Evolutionary conservation across 2,888 invertebrate genomes (phyloP).

Genomic region (Stenichneumon culpator): DNA sequence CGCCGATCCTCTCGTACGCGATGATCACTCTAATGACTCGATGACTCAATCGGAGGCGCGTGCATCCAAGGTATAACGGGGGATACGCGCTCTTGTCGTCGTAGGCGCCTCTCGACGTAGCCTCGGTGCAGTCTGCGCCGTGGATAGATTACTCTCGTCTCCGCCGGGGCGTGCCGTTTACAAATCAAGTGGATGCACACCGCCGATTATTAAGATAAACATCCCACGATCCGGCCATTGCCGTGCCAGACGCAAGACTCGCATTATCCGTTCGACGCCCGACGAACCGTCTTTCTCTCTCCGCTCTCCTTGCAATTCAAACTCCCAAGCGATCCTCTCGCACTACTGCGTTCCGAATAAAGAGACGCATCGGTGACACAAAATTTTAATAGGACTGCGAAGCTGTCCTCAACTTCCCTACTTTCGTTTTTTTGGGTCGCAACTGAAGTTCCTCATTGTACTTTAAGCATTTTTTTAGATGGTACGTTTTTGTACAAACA

Average conservation of each 20-base stretch:
- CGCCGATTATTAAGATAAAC: slow-evolving; percentile 40
- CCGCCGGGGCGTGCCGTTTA: slow-evolving; percentile 47
- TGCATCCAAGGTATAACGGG: slow-evolving; percentile 66
- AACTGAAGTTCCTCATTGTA: no score
- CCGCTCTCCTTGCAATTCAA: neutral
- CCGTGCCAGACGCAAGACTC: neutral
- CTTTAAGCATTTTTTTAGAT: no score
- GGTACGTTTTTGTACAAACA: no score
- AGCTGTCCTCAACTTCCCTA: no score
- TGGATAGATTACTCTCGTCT: slow-evolving; percentile 17
- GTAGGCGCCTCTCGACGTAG: slow-evolving; percentile 6
- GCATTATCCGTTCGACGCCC: slow-evolving; percentile 27
- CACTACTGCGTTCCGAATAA: slow-evolving; percentile 5
- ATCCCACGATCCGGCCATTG: slow-evolving; percentile 29
- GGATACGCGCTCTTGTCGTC: slow-evolving; percentile 39
- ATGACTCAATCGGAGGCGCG: slow-evolving; percentile 78
- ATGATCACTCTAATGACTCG: slow-evolving; percentile 73
- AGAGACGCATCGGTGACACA: no score
- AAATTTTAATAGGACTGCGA: no score
- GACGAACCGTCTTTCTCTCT: neutral
- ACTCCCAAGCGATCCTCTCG: neutral
- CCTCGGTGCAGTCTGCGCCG: neutral
- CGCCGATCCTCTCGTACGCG: slow-evolving; percentile 39
- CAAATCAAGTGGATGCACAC: slow-evolving; percentile 43
- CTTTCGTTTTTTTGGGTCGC: no score